A percentile compares a stretch with the other conserved stretches of the same genome.
phyloP scores from a whole-genome alignment of 64 coral and sea anemone species.

The Dendronephthya gigantea region DNA sequence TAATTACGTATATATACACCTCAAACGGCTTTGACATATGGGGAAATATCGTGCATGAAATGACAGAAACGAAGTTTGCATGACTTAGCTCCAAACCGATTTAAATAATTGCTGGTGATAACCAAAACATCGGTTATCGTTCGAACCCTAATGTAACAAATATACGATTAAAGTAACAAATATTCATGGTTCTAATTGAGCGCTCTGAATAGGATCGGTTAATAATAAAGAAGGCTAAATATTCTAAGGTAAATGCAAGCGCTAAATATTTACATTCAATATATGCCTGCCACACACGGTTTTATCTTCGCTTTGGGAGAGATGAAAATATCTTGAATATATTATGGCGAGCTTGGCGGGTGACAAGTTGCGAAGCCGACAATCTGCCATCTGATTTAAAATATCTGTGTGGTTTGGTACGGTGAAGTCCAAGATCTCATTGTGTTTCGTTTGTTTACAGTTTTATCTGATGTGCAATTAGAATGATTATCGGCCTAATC shows the following conservation, averaged over 20 bases:
- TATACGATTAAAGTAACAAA: neutral
- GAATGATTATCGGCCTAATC: slow-evolving; percentile 7
- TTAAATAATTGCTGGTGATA: neutral
- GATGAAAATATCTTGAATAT: slow-evolving; percentile 6
- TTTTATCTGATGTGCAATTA: slow-evolving; percentile 21
- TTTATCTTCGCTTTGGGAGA: slow-evolving; percentile 6
- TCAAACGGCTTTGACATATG: neutral
- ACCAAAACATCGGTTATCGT: neutral
- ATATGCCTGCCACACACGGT: neutral
- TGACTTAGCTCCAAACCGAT: neutral
- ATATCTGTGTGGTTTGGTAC: neutral
- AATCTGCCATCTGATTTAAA: neutral
- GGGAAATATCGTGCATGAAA: neutral
- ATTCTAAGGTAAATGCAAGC: no score
- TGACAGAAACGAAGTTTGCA: neutral
- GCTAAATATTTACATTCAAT: neutral
- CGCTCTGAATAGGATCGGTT: no score
- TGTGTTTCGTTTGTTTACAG: slow-evolving; percentile 3
- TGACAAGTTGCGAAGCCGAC: neutral
- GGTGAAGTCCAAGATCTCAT: neutral
- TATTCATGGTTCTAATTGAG: neutral
- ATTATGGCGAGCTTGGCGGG: slow-evolving; percentile 3
- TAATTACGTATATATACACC: neutral
- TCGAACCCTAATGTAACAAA: neutral
- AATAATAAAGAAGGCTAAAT: no score